Evolutionary conservation across 2,888 invertebrate species (phyloP).

Genomic region (Ophioninae sp.): DNA sequence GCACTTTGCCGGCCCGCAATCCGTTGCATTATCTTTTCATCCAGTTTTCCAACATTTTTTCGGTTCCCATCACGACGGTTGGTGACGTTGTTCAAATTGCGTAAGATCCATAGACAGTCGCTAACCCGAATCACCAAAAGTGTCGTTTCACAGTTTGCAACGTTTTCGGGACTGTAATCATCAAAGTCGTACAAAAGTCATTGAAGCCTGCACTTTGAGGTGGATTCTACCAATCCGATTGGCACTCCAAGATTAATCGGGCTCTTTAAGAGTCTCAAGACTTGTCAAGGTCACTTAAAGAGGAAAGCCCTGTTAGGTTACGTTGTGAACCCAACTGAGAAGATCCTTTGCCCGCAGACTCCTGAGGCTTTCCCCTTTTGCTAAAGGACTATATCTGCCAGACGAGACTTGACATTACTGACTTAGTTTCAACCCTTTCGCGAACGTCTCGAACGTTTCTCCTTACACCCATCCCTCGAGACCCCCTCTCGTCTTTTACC

Average conservation of each 20-base stretch:
- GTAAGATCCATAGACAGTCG: neutral
- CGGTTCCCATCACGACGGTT: neutral
- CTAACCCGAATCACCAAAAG: neutral
- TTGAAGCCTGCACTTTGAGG: neutral
- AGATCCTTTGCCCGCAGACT: slow-evolving; percentile 37
- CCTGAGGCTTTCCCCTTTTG: slow-evolving; percentile 34
- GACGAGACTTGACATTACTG: slow-evolving; percentile 70
- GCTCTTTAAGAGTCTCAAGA: slow-evolving; percentile 45
- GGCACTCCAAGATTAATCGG: slow-evolving; percentile 24
- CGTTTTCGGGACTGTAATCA: neutral
- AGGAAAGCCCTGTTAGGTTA: slow-evolving; percentile 50
- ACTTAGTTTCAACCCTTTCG: slow-evolving; percentile 76
- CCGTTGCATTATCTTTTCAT: slow-evolving; percentile 43
- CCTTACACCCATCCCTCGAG: slow-evolving; percentile 52
- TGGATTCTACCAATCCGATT: neutral
- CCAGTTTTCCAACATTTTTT: slow-evolving; percentile 28
- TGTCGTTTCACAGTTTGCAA: neutral
- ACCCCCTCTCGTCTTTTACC: slow-evolving; percentile 15
- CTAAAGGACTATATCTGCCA: slow-evolving; percentile 61
- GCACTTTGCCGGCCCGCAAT: slow-evolving; percentile 32
- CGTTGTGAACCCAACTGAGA: slow-evolving; percentile 25
- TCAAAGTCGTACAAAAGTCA: neutral
- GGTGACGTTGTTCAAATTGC: neutral
- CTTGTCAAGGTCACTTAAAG: slow-evolving; percentile 61
- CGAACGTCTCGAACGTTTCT: slow-evolving; percentile 34